Evolutionary conservation across 30 jellyfish, hydroid and myxozoan species (phyloP).

Genomic region (Turritopsis rubra): DNA sequence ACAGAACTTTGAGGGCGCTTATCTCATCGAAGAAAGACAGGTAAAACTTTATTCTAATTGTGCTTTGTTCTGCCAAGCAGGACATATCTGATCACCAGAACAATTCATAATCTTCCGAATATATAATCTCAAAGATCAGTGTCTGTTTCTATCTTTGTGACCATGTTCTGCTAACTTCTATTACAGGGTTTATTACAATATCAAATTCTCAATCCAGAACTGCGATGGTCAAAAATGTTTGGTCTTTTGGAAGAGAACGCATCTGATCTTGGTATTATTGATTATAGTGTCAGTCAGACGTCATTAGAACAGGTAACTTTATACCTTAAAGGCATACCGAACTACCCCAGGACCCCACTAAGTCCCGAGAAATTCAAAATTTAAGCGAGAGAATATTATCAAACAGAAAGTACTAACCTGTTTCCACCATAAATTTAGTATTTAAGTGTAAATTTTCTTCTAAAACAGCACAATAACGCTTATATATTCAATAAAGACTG

Average conservation of each 20-base stretch:
- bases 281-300: slow-evolving; percentile 94
- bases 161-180: not conserved
- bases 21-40: slow-evolving; percentile 56
- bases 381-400: no score
- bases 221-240: slow-evolving; percentile 88
- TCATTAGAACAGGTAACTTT: slow-evolving; percentile 75
- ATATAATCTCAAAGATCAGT: no score
- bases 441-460: no score
- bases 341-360: no score
- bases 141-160: not conserved
- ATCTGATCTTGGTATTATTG: slow-evolving; percentile 49
- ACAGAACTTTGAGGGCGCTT: slow-evolving; percentile 50
- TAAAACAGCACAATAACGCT: no score
- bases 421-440: no score
- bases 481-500: no score
- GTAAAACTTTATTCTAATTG: slow-evolving; percentile 24
- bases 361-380: no score
- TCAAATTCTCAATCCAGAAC: slow-evolving; percentile 49
- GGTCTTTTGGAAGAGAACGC: slow-evolving; percentile 74
- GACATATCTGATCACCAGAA: no score
- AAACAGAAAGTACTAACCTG: no score
- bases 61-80: no score
- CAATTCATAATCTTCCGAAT: no score
- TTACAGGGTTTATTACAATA: slow-evolving; percentile 81
- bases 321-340: not conserved